phyloP scores from a whole-genome alignment of 2,888 invertebrate genomes.

The Cylloceria caligata region DNA sequence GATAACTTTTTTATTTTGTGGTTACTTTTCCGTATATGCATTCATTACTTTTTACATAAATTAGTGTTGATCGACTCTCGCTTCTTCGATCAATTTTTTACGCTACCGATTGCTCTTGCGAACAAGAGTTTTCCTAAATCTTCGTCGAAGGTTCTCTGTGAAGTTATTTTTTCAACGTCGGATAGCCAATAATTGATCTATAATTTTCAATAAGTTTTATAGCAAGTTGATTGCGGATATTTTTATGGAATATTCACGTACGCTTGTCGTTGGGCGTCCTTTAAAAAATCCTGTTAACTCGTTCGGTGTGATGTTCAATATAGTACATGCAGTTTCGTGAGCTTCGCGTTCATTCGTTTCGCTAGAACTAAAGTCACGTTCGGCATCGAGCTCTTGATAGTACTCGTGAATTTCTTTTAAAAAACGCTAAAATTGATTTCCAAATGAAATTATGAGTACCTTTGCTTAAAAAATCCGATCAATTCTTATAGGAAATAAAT shows the following conservation, averaged over 20 bases:
- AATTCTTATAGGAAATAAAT: neutral
- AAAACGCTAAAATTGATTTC: constrained; percentile 62
- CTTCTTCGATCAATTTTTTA: constrained; percentile 38
- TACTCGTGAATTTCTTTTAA: constrained; percentile 63
- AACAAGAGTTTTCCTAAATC: constrained; percentile 65
- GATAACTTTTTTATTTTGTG: neutral
- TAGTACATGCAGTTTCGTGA: constrained; percentile 73
- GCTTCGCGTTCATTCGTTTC: constrained; percentile 74
- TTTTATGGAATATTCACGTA: constrained; percentile 44
- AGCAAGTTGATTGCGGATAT: neutral
- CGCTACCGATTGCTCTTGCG: constrained; percentile 43
- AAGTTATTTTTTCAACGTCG: constrained; percentile 64
- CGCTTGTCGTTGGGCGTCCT: constrained; percentile 64
- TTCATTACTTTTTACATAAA: too few relatives aligned
- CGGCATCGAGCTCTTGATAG: constrained; percentile 53
- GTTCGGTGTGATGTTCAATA: constrained; percentile 75
- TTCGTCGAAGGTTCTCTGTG: constrained; percentile 62
- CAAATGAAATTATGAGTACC: neutral
- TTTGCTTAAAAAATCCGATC: neutral
- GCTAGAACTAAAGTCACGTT: constrained; percentile 57
- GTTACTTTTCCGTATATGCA: neutral
- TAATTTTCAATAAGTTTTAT: constrained; percentile 27
- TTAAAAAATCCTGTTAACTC: constrained; percentile 73
- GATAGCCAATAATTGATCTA: constrained; percentile 69
- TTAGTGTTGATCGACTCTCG: constrained; percentile 32